Evolutionary conservation across 2,113 vertebrate genomes (phyloP).

Genomic region (Rattus rattus): DNA sequence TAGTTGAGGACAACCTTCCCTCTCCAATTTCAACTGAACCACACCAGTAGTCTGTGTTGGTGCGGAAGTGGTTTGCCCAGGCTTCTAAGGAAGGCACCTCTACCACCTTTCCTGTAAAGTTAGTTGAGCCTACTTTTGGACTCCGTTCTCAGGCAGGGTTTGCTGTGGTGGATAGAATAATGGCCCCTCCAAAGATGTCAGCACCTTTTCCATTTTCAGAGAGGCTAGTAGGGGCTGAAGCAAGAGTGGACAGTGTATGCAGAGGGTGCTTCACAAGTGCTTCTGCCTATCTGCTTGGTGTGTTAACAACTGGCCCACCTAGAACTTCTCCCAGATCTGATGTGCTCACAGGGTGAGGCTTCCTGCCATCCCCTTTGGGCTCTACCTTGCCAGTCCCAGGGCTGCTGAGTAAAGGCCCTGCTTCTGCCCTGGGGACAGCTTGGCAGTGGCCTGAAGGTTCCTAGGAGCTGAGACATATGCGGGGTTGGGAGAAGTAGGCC

Average conservation of each 20-base stretch:
- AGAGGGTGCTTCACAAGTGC: fast-evolving
- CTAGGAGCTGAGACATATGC: not conserved
- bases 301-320: too few species aligned
- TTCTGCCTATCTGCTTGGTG: not conserved
- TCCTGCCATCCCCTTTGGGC: too few species aligned
- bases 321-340: not conserved
- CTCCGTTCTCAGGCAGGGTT: not conserved
- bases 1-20: not conserved
- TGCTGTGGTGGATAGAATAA: not conserved
- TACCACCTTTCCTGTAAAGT: not conserved
- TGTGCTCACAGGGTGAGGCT: fast-evolving
- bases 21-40: not conserved
- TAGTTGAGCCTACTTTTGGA: not conserved
- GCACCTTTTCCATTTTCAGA: not conserved
- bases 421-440: not conserved
- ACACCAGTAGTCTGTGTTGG: not conserved
- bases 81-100: not conserved
- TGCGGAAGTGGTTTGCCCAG: not conserved
- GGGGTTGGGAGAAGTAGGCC: not conserved
- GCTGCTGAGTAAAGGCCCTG: not conserved
- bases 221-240: not conserved
- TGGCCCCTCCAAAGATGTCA: not conserved
- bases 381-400: not conserved
- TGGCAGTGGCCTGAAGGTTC: not conserved
- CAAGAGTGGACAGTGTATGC: fast-evolving